Percentiles rank a stretch among this genome's conserved stretches.
phyloP scores from a whole-genome alignment of 1,140 invertebrate genomes.

The Eupristina koningsbergeri region DNA sequence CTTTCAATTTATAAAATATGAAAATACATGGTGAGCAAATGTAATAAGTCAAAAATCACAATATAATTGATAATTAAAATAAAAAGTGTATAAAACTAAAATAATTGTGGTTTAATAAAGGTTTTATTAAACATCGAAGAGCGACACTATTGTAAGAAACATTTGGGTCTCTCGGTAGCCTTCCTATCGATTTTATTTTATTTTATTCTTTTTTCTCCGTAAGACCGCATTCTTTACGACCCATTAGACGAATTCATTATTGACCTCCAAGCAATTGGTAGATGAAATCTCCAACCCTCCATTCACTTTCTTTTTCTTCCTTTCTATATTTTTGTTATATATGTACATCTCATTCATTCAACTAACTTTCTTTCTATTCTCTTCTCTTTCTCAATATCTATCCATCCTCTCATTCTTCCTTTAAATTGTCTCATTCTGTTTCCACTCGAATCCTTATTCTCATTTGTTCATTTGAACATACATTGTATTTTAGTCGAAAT shows the following conservation, averaged over 20 bases:
- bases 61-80: neutral
- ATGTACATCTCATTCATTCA: too few relatives aligned
- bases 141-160: slow-evolving; percentile 68
- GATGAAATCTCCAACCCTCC: slow-evolving; percentile 59
- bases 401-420: slow-evolving; percentile 52
- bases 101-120: neutral
- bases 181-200: slow-evolving; percentile 66
- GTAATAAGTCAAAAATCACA: neutral
- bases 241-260: slow-evolving; percentile 75
- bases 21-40: neutral
- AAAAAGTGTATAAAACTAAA: neutral
- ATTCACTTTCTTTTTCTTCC: slow-evolving; percentile 49
- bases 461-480: too few relatives aligned
- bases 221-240: slow-evolving; percentile 74
- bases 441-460: too few relatives aligned
- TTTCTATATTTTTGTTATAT: neutral
- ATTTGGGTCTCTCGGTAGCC: slow-evolving; percentile 66
- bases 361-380: neutral
- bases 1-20: neutral
- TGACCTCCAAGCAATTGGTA: slow-evolving; percentile 66
- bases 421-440: slow-evolving; percentile 28
- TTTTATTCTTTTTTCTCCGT: slow-evolving; percentile 72
- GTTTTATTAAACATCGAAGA: neutral
- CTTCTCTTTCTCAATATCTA: slow-evolving; percentile 3
- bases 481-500: too few relatives aligned